Base-by-base conservation (phyloP, 2,113 vertebrate species). In the Dasyurus viverrinus region DNA sequence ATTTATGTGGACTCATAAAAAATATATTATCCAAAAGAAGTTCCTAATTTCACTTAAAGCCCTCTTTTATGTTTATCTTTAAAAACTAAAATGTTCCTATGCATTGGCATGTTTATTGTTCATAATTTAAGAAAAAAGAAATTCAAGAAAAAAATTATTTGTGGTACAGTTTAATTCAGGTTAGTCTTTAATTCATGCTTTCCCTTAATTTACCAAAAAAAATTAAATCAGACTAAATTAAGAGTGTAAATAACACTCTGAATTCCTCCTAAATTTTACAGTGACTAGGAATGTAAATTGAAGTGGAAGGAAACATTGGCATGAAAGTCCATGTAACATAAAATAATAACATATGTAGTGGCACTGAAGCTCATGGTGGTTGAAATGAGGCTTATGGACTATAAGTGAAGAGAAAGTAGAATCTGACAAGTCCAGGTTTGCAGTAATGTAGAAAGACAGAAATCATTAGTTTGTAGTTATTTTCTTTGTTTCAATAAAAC, bases 371-470 rank as follows among this genome's bases (percentile, higher is more conserved):
- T 98, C 95, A 95, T 1, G 94, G 60, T 55, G 93, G 84, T 27
- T 93, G 95, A 98, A 94, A 93, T 92, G 97, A 97, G 50, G 47
- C 2, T 94, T 97, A 97, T 95, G 47, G 92, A 90, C 26, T 97
- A 0, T 94, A 93, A 94, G 93, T 97, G 95, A 53, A 93, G 92
- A 94, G 96, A 96, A 96, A 42, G 60, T 52, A 52, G 24, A 46
- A 55, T 91, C 23, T 46, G 89, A 92, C 47, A 97, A 96, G 97
- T 1, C 3, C 68, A 53, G 90, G 94, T 55, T 96, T 96, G 93
- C 1, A 23, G 89, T 98, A 98, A 98, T 98, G 68, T 96, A 97
- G 98, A 98, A 90, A 94, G 98, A 98, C 97, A 98, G 97, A 98
- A 98, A 94, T 96, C 94, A 97, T 98, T 98, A 98, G 54, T 98